phyloP scores from a whole-genome alignment of 2,888 invertebrate genomes.

The Parascotia fuliginaria region DNA sequence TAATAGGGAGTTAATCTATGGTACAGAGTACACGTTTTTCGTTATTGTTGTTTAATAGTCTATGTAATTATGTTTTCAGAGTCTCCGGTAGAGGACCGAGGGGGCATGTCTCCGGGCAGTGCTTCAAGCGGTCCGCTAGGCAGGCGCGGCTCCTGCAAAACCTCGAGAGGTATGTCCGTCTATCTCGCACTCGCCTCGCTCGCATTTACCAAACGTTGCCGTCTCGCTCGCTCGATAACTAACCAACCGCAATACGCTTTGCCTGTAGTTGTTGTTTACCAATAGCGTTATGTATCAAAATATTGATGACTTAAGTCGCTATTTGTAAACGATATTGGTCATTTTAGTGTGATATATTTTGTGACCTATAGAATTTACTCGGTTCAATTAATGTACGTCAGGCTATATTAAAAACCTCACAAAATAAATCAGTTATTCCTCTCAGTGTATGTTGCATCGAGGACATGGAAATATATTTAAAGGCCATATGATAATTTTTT shows the following conservation, averaged over 20 bases:
- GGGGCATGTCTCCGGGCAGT: constrained; percentile 90
- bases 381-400: not conserved
- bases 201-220: constrained; percentile 8
- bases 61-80: constrained; percentile 82
- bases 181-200: constrained; percentile 33
- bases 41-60: too few species aligned
- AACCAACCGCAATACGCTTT: constrained; percentile 51
- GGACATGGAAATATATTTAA: constrained; percentile 13
- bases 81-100: constrained; percentile 90
- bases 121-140: constrained; percentile 89
- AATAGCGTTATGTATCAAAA: constrained; percentile 13
- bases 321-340: constrained; percentile 19
- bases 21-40: too few species aligned
- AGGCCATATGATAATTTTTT: not conserved
- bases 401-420: not conserved
- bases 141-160: constrained; percentile 94
- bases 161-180: constrained; percentile 90
- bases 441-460: constrained; percentile 25
- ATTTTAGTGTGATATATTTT: constrained; percentile 30
- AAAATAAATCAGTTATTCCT: constrained; percentile 19
- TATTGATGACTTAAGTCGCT: constrained; percentile 3
- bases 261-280: constrained; percentile 38
- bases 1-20: too few species aligned
- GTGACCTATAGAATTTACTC: not conserved
- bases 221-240: constrained; percentile 50